phyloP scores from a whole-genome alignment of 2,888 invertebrate species.

The Caenorhabditis angaria region DNA sequence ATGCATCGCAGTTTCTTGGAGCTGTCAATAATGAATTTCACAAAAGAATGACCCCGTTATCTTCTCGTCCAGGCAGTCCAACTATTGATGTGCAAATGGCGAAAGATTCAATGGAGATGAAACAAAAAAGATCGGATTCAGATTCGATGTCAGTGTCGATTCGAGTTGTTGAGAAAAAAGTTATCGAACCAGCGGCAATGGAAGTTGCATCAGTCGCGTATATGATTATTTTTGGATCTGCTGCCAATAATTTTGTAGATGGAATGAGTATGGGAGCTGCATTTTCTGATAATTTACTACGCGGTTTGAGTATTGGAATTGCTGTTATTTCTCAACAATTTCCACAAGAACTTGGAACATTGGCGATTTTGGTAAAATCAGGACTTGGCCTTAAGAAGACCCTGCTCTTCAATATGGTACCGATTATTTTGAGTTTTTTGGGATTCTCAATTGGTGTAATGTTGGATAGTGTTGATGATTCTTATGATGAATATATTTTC shows the following conservation, averaged over 20 bases:
- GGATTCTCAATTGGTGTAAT: conserved; percentile 66
- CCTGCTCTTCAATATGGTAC: conserved; percentile 64
- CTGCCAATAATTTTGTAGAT: conserved; percentile 70
- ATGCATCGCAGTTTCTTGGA: conserved; percentile 36
- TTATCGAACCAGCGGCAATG: conserved; percentile 58
- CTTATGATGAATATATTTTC: conserved; percentile 67
- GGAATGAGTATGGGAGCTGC: conserved; percentile 71
- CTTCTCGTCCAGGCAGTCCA: conserved; percentile 32
- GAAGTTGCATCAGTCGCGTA: conserved; percentile 68
- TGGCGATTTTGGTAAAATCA: conserved; percentile 67
- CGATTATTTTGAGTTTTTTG: conserved; percentile 60
- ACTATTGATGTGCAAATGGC: background rate
- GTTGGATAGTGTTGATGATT: conserved; percentile 62
- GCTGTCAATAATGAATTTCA: conserved; percentile 36
- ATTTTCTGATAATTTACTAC: conserved; percentile 64
- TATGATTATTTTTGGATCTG: conserved; percentile 69
- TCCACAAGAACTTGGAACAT: conserved; percentile 65
- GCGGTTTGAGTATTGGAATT: conserved; percentile 66
- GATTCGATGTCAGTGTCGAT: conserved; percentile 54
- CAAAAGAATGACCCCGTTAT: conserved; percentile 35
- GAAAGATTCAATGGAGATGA: conserved; percentile 31
- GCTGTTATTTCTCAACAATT: conserved; percentile 70
- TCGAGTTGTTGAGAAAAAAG: conserved; percentile 61
- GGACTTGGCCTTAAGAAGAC: conserved; percentile 65
- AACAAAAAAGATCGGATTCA: background rate